These are phyloP conservation scores for Drosophila sp. DNA, from an alignment of 1,140 invertebrate genomes.

Conservation along the genomic window DNA sequence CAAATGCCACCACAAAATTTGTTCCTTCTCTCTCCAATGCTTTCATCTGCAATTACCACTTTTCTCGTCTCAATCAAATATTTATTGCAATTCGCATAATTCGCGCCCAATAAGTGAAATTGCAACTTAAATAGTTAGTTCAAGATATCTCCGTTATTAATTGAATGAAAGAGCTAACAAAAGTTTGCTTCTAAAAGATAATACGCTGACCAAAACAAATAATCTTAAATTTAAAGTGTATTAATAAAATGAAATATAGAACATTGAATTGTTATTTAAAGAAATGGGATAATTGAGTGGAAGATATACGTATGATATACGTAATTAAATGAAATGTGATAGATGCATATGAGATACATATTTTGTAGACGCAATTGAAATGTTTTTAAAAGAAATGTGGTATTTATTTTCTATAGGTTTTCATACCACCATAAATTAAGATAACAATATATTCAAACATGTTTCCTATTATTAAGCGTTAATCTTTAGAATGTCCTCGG, in stretches of 20 bases:
- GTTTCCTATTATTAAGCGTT: no score
- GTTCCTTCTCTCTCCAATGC: background rate
- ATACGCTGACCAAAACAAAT: background rate
- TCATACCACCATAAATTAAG: no score
- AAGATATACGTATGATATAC: no score
- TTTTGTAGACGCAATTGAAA: no score
- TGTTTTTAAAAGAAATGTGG: no score
- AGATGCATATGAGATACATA: no score
- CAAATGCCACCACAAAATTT: constrained; percentile 1
- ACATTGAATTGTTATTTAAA: no score
- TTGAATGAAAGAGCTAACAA: constrained; percentile 32
- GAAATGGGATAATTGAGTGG: no score
- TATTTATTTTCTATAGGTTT: no score
- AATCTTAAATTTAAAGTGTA: background rate
- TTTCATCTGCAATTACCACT: background rate
- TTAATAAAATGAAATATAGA: background rate
- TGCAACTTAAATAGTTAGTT: constrained; percentile 30
- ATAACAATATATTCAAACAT: no score
- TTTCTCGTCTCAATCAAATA: constrained; percentile 21
- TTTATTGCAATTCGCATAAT: constrained; percentile 41
- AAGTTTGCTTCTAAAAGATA: background rate
- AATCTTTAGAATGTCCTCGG: no score
- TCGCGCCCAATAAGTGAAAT: constrained; percentile 35
- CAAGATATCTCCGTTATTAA: constrained; percentile 15
- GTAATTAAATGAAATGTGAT: no score